Evolutionary conservation across 1,140 invertebrate species (phyloP).

Genomic region (Leptinotarsa undecemlineata): DNA sequence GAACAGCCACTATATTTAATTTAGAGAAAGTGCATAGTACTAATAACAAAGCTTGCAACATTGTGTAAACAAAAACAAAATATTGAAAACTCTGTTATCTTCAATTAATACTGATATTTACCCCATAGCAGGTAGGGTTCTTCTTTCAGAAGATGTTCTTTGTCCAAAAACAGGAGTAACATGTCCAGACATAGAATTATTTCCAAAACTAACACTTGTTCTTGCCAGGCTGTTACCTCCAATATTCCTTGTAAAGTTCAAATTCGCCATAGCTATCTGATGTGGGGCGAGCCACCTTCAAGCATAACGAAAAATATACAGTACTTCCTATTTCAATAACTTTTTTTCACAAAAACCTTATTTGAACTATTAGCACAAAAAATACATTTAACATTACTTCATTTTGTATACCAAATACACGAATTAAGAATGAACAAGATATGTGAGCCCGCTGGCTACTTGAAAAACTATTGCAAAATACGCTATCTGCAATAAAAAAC

Average conservation of each 20-base stretch:
- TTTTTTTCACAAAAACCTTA: conserved; percentile 31
- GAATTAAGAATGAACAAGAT: conserved; percentile 33
- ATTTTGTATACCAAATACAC: conserved; percentile 44
- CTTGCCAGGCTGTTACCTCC: conserved; percentile 63
- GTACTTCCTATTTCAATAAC: conserved; percentile 32
- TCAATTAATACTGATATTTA: conserved; percentile 52
- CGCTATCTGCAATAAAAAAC: conserved; percentile 13
- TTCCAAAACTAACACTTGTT: conserved; percentile 64
- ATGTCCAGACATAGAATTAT: conserved; percentile 67
- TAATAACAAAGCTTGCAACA: not conserved
- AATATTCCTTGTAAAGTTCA: conserved; percentile 59
- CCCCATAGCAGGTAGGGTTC: conserved; percentile 72
- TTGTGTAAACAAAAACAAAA: not conserved
- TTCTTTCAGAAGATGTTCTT: conserved; percentile 74
- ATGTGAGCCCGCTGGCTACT: conserved; percentile 27
- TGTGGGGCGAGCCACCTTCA: conserved; percentile 39
- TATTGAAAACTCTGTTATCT: not conserved
- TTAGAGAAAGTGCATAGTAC: not conserved
- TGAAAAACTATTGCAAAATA: conserved; percentile 21
- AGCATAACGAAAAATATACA: conserved; percentile 47
- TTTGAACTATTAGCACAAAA: conserved; percentile 47
- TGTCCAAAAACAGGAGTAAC: conserved; percentile 78
- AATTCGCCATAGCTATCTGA: conserved; percentile 59
- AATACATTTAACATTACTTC: conserved; percentile 49
- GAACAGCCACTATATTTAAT: not conserved